These are phyloP conservation scores for Archilochus colubris DNA, from an alignment of 2,113 vertebrate genomes.

Conservation along the genomic window DNA sequence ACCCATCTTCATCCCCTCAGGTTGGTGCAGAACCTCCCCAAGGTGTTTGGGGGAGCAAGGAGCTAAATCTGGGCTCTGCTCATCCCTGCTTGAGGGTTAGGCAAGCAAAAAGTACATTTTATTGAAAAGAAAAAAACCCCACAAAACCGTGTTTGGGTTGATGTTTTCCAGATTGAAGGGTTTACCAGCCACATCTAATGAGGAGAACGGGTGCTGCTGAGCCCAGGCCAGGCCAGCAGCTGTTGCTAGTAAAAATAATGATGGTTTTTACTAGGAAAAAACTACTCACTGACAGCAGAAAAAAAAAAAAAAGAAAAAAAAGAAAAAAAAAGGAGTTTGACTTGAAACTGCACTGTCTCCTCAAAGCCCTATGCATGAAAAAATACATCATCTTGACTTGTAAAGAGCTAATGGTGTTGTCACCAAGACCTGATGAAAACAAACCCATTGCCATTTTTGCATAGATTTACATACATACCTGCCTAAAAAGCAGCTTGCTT, in stretches of 20 bases:
- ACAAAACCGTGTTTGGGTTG: background rate
- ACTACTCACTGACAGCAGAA: background rate
- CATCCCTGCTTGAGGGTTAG: fast-evolving
- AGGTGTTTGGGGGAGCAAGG: background rate
- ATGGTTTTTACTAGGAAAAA: background rate
- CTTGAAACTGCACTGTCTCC: background rate
- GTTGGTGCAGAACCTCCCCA: fast-evolving
- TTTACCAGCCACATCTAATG: background rate
- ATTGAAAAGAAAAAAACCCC: background rate
- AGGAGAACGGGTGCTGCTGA: background rate
- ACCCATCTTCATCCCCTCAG: background rate
- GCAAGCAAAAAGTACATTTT: background rate
- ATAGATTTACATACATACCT: background rate
- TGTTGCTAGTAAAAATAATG: conserved; percentile 31
- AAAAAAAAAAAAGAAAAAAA: background rate
- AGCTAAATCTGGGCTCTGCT: fast-evolving
- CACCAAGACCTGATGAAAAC: background rate
- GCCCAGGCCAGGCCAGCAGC: background rate
- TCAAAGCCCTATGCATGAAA: background rate
- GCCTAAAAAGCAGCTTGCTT: background rate
- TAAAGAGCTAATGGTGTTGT: background rate
- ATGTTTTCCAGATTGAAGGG: background rate
- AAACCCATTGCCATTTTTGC: background rate
- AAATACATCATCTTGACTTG: background rate
- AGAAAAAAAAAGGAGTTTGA: background rate